Conservation (phyloP, 2,888 invertebrate genomes). For the Choristoneura rosaceana region DNA sequence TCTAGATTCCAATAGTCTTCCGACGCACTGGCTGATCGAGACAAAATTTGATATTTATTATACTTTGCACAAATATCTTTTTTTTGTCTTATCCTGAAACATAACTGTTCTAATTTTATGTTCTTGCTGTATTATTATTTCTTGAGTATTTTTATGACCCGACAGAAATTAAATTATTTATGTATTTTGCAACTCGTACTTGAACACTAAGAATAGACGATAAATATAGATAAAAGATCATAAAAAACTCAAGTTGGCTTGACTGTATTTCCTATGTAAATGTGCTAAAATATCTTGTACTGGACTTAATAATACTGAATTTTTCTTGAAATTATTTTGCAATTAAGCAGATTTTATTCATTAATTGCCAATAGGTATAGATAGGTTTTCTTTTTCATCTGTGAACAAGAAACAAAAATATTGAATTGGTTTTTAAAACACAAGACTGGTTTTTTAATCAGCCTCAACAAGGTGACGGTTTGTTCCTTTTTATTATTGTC, state of each 20-base stretch:
- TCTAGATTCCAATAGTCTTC: slow-evolving; percentile 3
- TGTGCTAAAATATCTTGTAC: slow-evolving; percentile 16
- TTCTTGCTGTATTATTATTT: neutral
- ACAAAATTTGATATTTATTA: slow-evolving; percentile 4
- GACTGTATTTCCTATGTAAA: neutral
- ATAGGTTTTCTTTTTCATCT: neutral
- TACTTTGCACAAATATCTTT: neutral
- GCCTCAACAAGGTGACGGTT: neutral
- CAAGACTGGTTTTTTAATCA: neutral
- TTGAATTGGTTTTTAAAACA: neutral
- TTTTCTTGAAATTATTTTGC: neutral
- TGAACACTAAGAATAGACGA: too few relatives aligned
- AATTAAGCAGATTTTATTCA: neutral
- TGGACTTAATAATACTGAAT: neutral
- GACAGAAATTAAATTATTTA: neutral
- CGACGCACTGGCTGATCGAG: neutral
- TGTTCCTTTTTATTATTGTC: slow-evolving; percentile 2
- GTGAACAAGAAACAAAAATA: neutral
- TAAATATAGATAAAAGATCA: neutral
- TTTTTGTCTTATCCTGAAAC: neutral
- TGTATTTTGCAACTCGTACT: too few relatives aligned
- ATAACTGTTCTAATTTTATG: neutral
- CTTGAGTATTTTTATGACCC: neutral
- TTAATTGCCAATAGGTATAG: neutral
- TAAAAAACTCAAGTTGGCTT: neutral